phyloP scores from a whole-genome alignment of 2,888 invertebrate species.

The Drosophila anomalata region DNA sequence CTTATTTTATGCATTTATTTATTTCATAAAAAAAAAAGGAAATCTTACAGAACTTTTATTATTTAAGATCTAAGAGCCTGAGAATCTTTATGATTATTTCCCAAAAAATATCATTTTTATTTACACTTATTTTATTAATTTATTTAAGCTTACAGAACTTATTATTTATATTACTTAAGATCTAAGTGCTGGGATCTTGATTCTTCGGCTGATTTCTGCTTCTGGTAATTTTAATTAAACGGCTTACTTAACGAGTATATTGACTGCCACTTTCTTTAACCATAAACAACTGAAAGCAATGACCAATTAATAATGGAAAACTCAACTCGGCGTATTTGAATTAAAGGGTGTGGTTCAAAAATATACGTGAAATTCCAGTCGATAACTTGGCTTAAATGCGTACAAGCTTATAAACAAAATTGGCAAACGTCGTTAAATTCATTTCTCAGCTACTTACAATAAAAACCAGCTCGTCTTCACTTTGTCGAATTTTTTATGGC shows the following conservation, averaged over 20 bases:
- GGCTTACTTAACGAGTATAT: background rate
- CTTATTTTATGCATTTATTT: no score
- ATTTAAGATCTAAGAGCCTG: no score
- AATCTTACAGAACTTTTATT: no score
- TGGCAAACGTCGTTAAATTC: slow-evolving; percentile 7
- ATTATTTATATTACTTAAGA: no score
- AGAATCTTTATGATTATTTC: background rate
- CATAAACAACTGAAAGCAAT: slow-evolving; percentile 34
- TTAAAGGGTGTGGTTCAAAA: slow-evolving; percentile 34
- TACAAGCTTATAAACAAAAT: slow-evolving; percentile 8
- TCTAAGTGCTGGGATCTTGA: no score
- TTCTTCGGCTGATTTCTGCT: background rate
- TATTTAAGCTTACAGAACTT: no score
- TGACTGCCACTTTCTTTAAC: slow-evolving; percentile 46
- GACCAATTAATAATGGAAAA: slow-evolving; percentile 36
- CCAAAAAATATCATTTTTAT: background rate
- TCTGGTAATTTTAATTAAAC: background rate
- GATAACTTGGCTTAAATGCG: no score
- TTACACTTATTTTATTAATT: no score
- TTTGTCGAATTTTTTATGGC: slow-evolving; percentile 22
- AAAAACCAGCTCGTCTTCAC: slow-evolving; percentile 50
- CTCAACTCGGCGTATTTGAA: slow-evolving; percentile 17
- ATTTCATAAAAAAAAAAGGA: no score
- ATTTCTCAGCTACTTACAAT: slow-evolving; percentile 51
- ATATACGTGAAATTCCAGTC: slow-evolving; percentile 26